Base-by-base conservation (phyloP, 2,797 vertebrate genomes). In the Thalassophryne amazonica region DNA sequence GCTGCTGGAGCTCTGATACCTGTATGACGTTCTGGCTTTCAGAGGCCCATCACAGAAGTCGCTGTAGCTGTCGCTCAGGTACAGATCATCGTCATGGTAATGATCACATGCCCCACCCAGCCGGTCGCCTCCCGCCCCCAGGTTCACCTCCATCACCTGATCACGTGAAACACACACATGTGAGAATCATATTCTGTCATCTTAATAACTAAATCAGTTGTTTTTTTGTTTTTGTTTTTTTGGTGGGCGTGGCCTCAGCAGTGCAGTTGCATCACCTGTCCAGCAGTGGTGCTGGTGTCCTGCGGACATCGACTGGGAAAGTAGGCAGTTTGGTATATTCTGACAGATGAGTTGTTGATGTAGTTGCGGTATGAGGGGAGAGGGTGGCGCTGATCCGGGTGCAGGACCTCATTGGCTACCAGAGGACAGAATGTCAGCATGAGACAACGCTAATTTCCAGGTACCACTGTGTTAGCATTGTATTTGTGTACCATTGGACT, bases 351-450 rank as follows among this genome's bases (percentile, higher is more conserved):
- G 4, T 98, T 98, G 55, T 60, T 84, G 61, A 90, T 91, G 81
- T 98, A 97, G 28, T 97, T 93, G 45, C 85, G 78, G 84, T 98
- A 97, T 8, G 95, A 93, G 39, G 96, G 94, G 67, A 98, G 86
- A 0, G 96, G 95, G 52, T 97, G 94, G 64, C 81, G 91, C 34
- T 88, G 89, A 18, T 96, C 95, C 0, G 95, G 96, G 74, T 92
- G 93, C 57, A 80, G 62, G 7, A 46, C 7, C 34, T 83, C 81
- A 7, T 30, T 58, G 37, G 69, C 85, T 87, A 72, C 28, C 1
- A 5, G 21, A 21, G 4, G 24, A 30, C n/a, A n/a, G n/a, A n/a
- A n/a, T 32, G 31, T 22, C 19, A 22, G n/a, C 12, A 18, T 12
- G 12, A 38, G 10, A 28, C 12, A 2, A 30, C 0, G 3, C 28